Evolutionary conservation across 2,797 vertebrate genomes (phyloP), one percentile per base, ranked within the genome.

Genomic region (Molothrus aeneus): DNA sequence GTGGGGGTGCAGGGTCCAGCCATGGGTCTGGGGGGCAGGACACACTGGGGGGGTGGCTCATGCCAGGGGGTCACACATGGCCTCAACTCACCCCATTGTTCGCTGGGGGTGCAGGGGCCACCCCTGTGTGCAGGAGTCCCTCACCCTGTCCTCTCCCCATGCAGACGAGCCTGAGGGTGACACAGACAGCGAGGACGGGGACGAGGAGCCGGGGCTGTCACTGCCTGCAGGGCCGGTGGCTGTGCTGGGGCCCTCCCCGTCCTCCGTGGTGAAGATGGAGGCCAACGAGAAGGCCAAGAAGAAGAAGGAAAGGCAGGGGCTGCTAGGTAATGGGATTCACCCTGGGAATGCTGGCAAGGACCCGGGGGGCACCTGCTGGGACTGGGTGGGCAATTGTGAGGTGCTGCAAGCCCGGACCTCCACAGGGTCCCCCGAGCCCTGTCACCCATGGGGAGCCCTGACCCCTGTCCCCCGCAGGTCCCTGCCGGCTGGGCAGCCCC

Each of bases 271-370:
- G 90, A 99, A 99, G 97, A 99, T 99, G 97, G 99, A 99, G 95
- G 99, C 99, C 96, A 99, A 99, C 92, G 99, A 99, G 96, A 99
- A 99, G 96, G 99, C 99, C 32, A 98, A 98, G 97, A 99, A 99
- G 97, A 99, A 99, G 97, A 99, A 98, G 93, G 99, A 99, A 94
- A 98, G 99, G 84, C 99, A 99, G 97, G 98, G 99, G 28, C 97
- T 99, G 94, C 98, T 98, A 86, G 99, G 99, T 99, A 97, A 98
- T 53, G 86, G 96, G 5, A 19, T 16, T 13, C 6, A 1, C 32
- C 54, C 36, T 0, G 1, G 71, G 38, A 51, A 7, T 16, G 15
- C 36, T 0, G 7, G 4, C 0, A 0, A 14, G 34, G 21, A 21
- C 16, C 8, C 0, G 0, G 2, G 11, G 12, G 8, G 3, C 21